Percentiles rank a stretch among this genome's conserved stretches.
Conservation (phyloP, 2,113 vertebrate species). For the Castor canadensis region DNA sequence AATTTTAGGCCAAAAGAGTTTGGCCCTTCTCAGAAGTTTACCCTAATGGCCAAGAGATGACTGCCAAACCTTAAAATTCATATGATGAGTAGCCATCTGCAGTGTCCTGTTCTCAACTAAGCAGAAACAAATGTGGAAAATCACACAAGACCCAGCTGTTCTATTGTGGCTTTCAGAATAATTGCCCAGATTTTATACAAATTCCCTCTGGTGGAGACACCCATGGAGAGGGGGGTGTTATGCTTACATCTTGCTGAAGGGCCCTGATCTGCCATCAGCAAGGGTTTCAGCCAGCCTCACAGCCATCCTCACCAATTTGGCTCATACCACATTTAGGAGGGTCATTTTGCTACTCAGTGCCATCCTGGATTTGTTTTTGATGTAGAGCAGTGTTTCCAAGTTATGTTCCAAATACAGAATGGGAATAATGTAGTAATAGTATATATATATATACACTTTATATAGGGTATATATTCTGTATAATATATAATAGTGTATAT, state of each 20-base stretch:
- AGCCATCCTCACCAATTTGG: not conserved
- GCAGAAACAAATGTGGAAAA: not conserved
- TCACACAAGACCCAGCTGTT: not conserved
- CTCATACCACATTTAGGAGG: not conserved
- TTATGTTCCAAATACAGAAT: not conserved
- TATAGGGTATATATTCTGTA: not conserved
- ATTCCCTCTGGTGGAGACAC: not conserved
- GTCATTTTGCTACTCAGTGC: not conserved
- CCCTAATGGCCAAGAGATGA: not conserved
- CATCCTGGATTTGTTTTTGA: not conserved
- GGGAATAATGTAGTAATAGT: not conserved
- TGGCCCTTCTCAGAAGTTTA: not conserved
- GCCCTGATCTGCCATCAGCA: not conserved
- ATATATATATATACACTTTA: not conserved
- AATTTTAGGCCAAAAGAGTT: not conserved
- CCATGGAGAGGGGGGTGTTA: not conserved
- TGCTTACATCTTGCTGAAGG: not conserved
- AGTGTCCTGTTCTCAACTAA: not conserved
- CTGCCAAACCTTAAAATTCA: not conserved
- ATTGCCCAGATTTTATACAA: not conserved
- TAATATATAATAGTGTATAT: not conserved
- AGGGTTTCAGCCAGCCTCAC: not conserved
- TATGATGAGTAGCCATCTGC: not conserved
- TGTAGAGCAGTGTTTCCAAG: not conserved
- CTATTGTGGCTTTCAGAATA: conserved; percentile 9